Percentiles rank a stretch among this genome's conserved stretches.
Conservation (phyloP, 2,797 vertebrate genomes). For the Natrix natrix region DNA sequence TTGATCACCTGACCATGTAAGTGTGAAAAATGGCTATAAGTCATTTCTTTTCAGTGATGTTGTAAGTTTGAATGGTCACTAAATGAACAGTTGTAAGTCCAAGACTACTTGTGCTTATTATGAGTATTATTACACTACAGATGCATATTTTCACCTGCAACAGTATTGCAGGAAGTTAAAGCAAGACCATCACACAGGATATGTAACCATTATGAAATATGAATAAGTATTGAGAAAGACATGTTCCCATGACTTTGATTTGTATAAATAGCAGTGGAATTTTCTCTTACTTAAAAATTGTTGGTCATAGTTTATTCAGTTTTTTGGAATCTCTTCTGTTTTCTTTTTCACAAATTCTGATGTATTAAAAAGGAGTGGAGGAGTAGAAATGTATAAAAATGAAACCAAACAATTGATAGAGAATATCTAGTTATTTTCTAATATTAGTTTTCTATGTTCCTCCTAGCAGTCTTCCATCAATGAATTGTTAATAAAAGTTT, state of each 20-base stretch:
- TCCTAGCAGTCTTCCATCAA: not conserved
- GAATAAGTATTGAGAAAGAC: slow-evolving; percentile 12
- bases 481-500: not conserved
- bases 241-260: slow-evolving; percentile 38
- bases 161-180: not conserved
- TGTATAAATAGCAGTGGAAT: slow-evolving; percentile 9
- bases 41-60: not conserved
- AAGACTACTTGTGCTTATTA: not conserved
- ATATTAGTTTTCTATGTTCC: not conserved
- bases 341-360: slow-evolving; percentile 24
- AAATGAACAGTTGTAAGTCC: not conserved
- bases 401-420: not conserved
- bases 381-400: not conserved
- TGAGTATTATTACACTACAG: not conserved
- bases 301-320: not conserved
- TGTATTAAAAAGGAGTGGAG: not conserved
- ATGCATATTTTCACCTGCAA: not conserved
- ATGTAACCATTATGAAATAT: not conserved
- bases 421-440: not conserved
- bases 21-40: too few relatives aligned
- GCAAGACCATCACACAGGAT: not conserved
- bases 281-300: slow-evolving; percentile 18
- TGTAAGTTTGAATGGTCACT: not conserved
- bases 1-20: too few relatives aligned
- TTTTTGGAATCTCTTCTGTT: slow-evolving; percentile 15